Conservation (phyloP, 2,888 invertebrate species). For the Diploptera punctata region DNA sequence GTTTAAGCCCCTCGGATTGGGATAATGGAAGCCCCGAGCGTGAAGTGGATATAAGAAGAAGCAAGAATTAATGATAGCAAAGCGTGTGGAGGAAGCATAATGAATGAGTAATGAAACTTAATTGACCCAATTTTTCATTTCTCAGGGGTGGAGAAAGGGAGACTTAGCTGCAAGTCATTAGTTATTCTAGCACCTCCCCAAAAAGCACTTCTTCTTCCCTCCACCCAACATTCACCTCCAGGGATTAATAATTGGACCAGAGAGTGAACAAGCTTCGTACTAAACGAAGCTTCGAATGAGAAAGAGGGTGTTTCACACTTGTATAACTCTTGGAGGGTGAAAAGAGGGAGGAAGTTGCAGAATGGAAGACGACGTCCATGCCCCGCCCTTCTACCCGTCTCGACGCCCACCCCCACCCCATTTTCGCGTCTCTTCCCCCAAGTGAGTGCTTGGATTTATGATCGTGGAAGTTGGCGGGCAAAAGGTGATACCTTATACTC, state of each 20-base stretch:
- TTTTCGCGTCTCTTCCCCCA: neutral
- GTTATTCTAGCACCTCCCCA: conserved; percentile 18
- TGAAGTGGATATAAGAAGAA: neutral
- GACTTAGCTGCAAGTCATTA: neutral
- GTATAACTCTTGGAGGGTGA: neutral
- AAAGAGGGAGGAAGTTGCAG: neutral
- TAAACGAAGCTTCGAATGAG: neutral
- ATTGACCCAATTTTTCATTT: conserved; percentile 45
- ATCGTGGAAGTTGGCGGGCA: neutral
- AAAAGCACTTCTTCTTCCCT: neutral
- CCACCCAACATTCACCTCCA: neutral
- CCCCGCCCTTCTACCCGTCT: conserved; percentile 7
- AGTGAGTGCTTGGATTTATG: neutral
- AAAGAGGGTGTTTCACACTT: conserved; percentile 9
- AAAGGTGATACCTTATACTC: neutral
- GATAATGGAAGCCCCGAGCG: neutral
- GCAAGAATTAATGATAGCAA: conserved; percentile 3
- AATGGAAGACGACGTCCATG: neutral
- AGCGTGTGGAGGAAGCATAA: conserved; percentile 35
- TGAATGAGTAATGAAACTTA: conserved; percentile 45
- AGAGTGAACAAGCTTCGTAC: conserved; percentile 10
- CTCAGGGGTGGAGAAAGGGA: neutral
- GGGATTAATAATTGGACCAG: conserved; percentile 15
- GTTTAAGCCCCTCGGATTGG: neutral
- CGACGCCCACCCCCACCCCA: neutral